These are phyloP conservation scores for Drosophila conformis DNA, from an alignment of 2,888 invertebrate species.

Conservation along the genomic window DNA sequence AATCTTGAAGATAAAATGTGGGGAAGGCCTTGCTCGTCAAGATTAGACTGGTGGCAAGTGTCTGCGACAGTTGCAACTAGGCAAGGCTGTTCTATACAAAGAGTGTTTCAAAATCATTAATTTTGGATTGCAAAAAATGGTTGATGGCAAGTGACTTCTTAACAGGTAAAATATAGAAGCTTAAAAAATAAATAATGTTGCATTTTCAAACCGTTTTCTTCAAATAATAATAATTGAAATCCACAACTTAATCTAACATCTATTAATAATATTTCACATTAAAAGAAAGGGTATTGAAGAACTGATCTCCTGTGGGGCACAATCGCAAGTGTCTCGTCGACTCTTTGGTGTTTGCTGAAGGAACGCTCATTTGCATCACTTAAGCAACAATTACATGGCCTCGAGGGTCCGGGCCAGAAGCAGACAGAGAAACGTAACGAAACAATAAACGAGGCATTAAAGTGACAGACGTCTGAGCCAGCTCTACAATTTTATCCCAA, in stretches of 20 bases:
- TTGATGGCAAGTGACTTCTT: not conserved
- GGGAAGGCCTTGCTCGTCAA: no score
- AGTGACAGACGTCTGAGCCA: conserved; percentile 51
- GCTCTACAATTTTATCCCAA: conserved; percentile 16
- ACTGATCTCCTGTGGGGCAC: not conserved
- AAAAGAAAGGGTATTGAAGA: conserved; percentile 16
- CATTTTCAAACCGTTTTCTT: no score
- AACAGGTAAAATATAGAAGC: no score
- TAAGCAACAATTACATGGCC: conserved; percentile 72
- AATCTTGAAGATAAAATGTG: not conserved
- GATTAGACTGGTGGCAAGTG: not conserved
- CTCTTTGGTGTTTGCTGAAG: conserved; percentile 37
- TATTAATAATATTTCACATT: not conserved
- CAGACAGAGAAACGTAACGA: conserved; percentile 21
- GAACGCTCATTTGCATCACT: conserved; percentile 72
- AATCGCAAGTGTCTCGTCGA: conserved; percentile 10
- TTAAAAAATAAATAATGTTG: no score
- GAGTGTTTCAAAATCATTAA: not conserved
- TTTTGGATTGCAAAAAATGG: not conserved
- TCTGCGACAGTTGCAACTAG: not conserved
- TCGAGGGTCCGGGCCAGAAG: conserved; percentile 34
- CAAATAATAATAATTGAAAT: no score
- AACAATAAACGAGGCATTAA: conserved; percentile 64
- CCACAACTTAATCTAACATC: not conserved
- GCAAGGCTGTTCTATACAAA: not conserved